A percentile compares a stretch with the other conserved stretches of the same genome.
Conservation (phyloP, 1,140 invertebrate genomes). For the Megathymus violae region DNA sequence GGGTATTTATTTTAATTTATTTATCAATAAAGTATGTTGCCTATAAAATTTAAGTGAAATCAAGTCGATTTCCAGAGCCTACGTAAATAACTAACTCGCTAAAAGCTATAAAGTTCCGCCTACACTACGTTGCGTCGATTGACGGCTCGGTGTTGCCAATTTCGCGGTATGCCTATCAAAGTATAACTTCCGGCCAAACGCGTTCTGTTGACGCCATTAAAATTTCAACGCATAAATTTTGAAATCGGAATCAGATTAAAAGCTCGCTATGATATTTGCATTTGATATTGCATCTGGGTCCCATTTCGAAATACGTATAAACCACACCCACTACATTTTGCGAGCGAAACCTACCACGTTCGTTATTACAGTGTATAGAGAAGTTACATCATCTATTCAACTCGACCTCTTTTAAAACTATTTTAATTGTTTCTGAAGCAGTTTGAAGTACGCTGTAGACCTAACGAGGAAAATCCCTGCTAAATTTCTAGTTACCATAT, state of each 20-base stretch:
- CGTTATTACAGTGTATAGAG: no score
- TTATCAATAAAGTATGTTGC: no score
- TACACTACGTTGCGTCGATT: neutral
- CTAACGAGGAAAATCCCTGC: no score
- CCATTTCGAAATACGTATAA: neutral
- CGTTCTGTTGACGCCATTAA: slow-evolving; percentile 2
- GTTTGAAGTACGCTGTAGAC: no score
- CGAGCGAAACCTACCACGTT: no score
- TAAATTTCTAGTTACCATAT: no score
- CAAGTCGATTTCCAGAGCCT: slow-evolving; percentile 17
- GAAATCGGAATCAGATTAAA: slow-evolving; percentile 3
- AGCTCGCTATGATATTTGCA: neutral
- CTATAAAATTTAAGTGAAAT: no score
- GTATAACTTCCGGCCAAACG: slow-evolving; percentile 24
- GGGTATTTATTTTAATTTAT: no score
- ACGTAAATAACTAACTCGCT: slow-evolving; percentile 15
- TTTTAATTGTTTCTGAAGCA: no score
- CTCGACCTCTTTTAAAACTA: no score
- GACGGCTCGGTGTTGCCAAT: slow-evolving; percentile 16
- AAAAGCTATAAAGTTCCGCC: slow-evolving; percentile 1
- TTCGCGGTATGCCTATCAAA: slow-evolving; percentile 21
- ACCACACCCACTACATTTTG: no score
- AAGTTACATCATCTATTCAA: no score
- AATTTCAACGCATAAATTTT: slow-evolving; percentile 6
- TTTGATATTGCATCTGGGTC: neutral